These are phyloP conservation scores for Acropternis orthonyx DNA, from an alignment of 2,797 vertebrate species.

Conservation along the genomic window DNA sequence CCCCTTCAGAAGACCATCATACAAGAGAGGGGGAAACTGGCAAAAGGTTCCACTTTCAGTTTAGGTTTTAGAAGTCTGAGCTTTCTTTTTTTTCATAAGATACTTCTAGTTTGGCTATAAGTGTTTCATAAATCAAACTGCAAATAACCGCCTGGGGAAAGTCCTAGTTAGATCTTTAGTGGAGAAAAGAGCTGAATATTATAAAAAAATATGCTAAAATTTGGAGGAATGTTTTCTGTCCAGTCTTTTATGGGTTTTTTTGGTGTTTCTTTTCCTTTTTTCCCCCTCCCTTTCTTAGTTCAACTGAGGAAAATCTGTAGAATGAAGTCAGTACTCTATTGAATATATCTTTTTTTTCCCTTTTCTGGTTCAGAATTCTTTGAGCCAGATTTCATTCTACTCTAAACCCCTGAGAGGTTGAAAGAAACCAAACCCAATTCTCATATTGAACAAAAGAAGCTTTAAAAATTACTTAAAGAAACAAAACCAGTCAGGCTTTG, in stretches of 20 bases:
- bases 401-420: not conserved
- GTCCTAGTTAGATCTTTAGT: not conserved
- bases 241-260: not conserved
- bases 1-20: not conserved
- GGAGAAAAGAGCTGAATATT: not conserved
- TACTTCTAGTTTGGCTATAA: not conserved
- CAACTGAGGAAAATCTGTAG: not conserved
- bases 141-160: not conserved
- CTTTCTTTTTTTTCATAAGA: not conserved
- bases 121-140: not conserved
- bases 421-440: not conserved
- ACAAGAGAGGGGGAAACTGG: not conserved
- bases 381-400: not conserved
- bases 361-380: not conserved
- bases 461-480: slow-evolving; percentile 4
- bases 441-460: not conserved
- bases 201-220: not conserved
- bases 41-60: not conserved
- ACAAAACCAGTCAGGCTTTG: not conserved
- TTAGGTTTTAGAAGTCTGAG: not conserved
- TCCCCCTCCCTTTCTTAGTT: fast-evolving
- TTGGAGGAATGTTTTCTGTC: not conserved
- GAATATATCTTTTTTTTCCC: not conserved
- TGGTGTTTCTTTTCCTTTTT: fast-evolving
- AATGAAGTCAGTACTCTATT: not conserved